Percentiles rank a stretch among this genome's conserved stretches.
Evolutionary conservation across 2,888 invertebrate species (phyloP).

Genomic region (Caenorhabditis sp.): DNA sequence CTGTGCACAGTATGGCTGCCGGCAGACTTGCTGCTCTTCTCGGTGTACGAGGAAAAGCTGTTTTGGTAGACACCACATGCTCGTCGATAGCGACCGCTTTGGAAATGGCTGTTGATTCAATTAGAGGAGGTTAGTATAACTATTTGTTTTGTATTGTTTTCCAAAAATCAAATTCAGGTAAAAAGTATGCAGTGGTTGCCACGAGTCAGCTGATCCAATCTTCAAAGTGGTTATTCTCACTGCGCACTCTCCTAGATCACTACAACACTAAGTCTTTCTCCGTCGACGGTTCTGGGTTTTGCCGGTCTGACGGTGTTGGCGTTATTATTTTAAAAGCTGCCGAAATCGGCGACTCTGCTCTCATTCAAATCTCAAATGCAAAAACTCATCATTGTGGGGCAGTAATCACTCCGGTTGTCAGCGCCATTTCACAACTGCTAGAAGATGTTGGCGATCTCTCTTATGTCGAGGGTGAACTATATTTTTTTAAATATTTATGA

Average conservation of each 20-base stretch:
- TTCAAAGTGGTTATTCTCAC: constrained; percentile 60
- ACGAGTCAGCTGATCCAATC: constrained; percentile 68
- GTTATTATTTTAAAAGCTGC: constrained; percentile 62
- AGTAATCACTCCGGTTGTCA: constrained; percentile 69
- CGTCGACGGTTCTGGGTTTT: constrained; percentile 64
- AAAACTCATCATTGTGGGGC: constrained; percentile 62
- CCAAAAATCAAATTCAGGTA: too few relatives aligned
- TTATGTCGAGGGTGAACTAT: constrained; percentile 65
- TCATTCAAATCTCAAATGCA: constrained; percentile 44
- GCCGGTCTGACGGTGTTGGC: constrained; percentile 69
- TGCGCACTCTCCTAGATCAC: constrained; percentile 57
- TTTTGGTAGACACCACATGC: constrained; percentile 72
- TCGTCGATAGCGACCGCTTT: constrained; percentile 71
- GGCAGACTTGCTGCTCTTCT: constrained; percentile 66
- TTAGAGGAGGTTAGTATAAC: constrained; percentile 40
- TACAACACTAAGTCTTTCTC: constrained; percentile 67
- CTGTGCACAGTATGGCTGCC: constrained; percentile 67
- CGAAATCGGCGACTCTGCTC: constrained; percentile 17
- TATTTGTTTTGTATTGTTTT: too few relatives aligned
- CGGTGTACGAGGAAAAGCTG: constrained; percentile 67
- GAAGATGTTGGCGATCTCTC: constrained; percentile 59
- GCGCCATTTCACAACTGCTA: constrained; percentile 61
- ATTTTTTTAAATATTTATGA: too few relatives aligned
- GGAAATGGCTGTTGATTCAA: constrained; percentile 65
- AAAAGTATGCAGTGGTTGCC: constrained; percentile 64